Base-by-base conservation (phyloP, 2,888 invertebrate genomes). In the Seira ritae region DNA sequence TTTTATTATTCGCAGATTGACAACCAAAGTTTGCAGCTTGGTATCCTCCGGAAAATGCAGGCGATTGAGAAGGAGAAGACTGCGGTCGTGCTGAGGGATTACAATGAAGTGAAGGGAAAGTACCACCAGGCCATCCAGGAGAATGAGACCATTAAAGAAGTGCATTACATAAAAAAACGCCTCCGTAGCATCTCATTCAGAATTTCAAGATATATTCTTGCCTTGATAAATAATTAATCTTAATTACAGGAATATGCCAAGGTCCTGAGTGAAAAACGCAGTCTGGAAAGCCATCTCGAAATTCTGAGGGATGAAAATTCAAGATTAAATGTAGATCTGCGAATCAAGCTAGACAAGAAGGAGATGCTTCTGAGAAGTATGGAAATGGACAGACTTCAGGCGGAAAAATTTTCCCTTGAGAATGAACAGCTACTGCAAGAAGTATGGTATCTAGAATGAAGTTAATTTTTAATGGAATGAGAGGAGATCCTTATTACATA, bases 11-110 rank as follows among this genome's bases (percentile, higher is more conserved):
- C 46, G 8, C 19, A 87, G 87, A 84, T 84, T 10, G 87, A 87
- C 71, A 87, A 87, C 66, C 81, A 86, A 76, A 85, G 85, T 23
- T 84, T 86, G 12, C 87, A 87, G 69, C 76, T 87, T 10, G 77
- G 82, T 22, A 81, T 86, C 17, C 65, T 87, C 31, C 80, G 87
- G 15, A 86, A 87, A 55, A 80, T 86, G 80, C 85, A 87, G 19
- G 65, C 77, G 1, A 77, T 79, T n/a, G 85, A 87, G 23, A 86
- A 85, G 17, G 84, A 87, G 2, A 84, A 80, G 46, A 80, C 85
- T 0, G n/a, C 66, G 15, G 73, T 62, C 2, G 68, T 80, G 4
- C 46, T 77, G 19, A 24, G 78, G 12, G 80, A 86, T 17, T 82
- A 85, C 19, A 79, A 66, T 62, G 55, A 80, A 42, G 50, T 84